phyloP scores from a whole-genome alignment of 2,888 invertebrate species.

The Drosophila recens region DNA sequence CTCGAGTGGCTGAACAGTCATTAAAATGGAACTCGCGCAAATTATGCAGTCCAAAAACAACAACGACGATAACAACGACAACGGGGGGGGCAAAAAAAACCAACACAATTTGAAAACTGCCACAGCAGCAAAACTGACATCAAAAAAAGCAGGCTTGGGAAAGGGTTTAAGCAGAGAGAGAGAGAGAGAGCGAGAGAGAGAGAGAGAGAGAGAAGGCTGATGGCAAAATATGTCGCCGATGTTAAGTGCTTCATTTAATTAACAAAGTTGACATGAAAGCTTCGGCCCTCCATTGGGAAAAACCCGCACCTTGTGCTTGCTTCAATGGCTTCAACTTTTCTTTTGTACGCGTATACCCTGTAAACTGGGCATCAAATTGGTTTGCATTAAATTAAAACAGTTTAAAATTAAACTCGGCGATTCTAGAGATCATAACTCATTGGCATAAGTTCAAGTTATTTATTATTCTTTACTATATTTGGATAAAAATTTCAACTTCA shows the following conservation, averaged over 20 bases:
- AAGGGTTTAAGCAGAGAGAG: slow-evolving; percentile 3
- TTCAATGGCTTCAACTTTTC: slow-evolving; percentile 8
- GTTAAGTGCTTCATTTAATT: slow-evolving; percentile 81
- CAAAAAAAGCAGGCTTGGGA: slow-evolving; percentile 12
- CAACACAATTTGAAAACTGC: slow-evolving; percentile 22
- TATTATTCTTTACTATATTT: too few species aligned
- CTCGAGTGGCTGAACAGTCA: slow-evolving; percentile 54
- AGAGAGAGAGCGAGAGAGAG: not conserved
- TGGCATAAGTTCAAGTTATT: too few species aligned
- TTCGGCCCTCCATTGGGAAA: slow-evolving; percentile 40
- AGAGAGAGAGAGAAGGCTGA: not conserved
- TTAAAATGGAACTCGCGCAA: slow-evolving; percentile 67
- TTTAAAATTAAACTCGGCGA: too few species aligned
- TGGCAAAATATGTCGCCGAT: slow-evolving; percentile 69
- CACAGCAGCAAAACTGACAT: slow-evolving; percentile 19
- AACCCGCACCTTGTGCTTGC: slow-evolving; percentile 46
- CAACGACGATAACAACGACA: slow-evolving; percentile 13
- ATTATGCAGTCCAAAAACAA: slow-evolving; percentile 55
- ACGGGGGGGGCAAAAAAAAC: slow-evolving; percentile 5
- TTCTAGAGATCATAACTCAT: too few species aligned
- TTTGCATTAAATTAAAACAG: not conserved
- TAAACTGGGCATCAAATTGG: not conserved
- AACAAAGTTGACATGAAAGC: slow-evolving; percentile 79
- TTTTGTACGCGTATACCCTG: slow-evolving; percentile 17
- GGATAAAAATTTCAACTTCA: too few species aligned